Percentiles rank a stretch among this genome's conserved stretches.
Conservation (phyloP, 2,113 vertebrate species). For the Dasyprocta punctata region DNA sequence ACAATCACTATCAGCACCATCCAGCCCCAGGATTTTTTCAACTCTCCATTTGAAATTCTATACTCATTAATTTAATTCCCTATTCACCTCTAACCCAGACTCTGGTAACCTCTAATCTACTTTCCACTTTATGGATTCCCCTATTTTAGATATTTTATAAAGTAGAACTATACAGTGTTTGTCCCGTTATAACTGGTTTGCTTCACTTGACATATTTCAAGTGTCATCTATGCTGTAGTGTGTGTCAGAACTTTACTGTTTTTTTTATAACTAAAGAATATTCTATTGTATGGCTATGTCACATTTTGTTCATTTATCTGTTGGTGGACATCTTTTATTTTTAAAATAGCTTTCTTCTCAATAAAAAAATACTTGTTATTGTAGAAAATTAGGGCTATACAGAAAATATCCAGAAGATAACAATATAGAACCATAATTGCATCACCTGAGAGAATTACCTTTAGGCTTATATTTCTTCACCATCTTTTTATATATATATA, state of each 20-base stretch:
- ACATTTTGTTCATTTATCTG: slow-evolving; percentile 3
- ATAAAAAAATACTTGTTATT: slow-evolving; percentile 5
- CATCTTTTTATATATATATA: not conserved
- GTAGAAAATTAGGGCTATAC: not conserved
- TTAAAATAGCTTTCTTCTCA: not conserved
- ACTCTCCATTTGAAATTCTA: not conserved
- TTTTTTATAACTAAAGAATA: not conserved
- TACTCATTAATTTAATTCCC: not conserved
- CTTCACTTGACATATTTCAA: slow-evolving; percentile 43
- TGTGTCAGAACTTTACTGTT: not conserved
- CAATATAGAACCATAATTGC: not conserved
- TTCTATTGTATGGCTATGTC: slow-evolving; percentile 4
- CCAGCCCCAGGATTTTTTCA: not conserved
- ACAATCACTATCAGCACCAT: not conserved
- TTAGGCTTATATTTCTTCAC: slow-evolving; percentile 10
- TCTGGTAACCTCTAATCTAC: not conserved
- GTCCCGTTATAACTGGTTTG: not conserved
- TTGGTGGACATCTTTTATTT: not conserved
- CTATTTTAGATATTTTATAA: slow-evolving; percentile 14
- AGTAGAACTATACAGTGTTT: not conserved
- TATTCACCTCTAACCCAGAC: not conserved
- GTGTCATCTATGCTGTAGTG: not conserved
- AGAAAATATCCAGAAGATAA: not conserved
- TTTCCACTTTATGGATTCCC: not conserved
- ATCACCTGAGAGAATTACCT: not conserved